Base-by-base conservation (phyloP, 2,888 invertebrate species). In the Mythimna loreyi region DNA sequence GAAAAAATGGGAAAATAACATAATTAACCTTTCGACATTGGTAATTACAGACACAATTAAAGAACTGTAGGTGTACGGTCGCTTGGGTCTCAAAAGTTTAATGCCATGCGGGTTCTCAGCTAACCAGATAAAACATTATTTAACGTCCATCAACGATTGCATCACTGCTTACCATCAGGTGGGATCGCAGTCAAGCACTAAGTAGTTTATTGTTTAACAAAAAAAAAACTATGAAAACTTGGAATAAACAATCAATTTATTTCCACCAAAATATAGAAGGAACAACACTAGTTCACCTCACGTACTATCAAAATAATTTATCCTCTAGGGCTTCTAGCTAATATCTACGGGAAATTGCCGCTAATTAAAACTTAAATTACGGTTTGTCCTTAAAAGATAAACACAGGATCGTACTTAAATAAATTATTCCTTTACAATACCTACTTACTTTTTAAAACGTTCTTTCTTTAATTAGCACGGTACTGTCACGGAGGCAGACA, bases 331-430 rank as follows among this genome's bases (percentile, higher is more conserved):
- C 23, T 47, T 55, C 25, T 36, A 52, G 45, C 36, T 23, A 43
- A 64, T 52, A 53, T 33, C 47, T 47, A 23, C 43, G 60, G 43
- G 21, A 52, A 59, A 59, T 36, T 52, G 55, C n/a, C 52, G 19
- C 52, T 53, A 61, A 66, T 74, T 73, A 74, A 58, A 78, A 52
- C 52, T 61, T 49, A 57, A 71, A 61, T 43, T 72, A 72, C 21
- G 43, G 30, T 72, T 72, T 52, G 33, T 76, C 23, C 28, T 55
- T n/a, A 19, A 9, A 68, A 69, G 40, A 33, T 28, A 53, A 76
- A 28, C 53, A 68, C 33, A 25, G 2, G 43, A 25, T 56, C 45
- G 11, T 45, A 52, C 45, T 52, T 30, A 13, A 36, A 47, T 19
- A 36, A 59, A 55, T 56, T n/a, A 47, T 40, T 19, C 7, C 3